phyloP scores from a whole-genome alignment of 2,113 vertebrate species.

The Istiophorus platypterus region DNA sequence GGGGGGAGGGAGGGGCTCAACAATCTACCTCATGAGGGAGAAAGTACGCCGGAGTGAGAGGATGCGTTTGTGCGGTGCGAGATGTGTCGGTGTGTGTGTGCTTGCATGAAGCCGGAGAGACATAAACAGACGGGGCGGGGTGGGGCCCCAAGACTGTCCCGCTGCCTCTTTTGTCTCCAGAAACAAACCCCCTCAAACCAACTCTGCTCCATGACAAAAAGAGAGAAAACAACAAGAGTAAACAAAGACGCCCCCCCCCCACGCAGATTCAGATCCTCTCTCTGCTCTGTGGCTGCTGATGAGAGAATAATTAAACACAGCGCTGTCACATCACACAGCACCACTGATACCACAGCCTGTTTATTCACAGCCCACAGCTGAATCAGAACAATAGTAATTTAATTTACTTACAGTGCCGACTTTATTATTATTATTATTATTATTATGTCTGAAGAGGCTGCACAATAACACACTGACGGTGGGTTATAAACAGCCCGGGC shows the following conservation, averaged over 20 bases:
- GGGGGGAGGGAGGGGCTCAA: conserved; percentile 5
- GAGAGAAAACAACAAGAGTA: conserved; percentile 48
- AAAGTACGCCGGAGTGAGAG: conserved; percentile 17
- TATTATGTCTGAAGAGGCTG: conserved; percentile 19
- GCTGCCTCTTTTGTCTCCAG: conserved; percentile 43
- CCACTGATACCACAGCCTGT: conserved; percentile 20
- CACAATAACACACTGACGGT: conserved; percentile 2
- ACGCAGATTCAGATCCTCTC: conserved; percentile 21
- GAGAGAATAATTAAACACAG: conserved; percentile 56
- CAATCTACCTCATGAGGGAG: conserved; percentile 23
- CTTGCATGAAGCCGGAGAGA: conserved; percentile 23
- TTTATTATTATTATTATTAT: no score
- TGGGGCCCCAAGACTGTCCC: conserved; percentile 40
- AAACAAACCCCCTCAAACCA: conserved; percentile 38
- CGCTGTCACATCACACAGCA: not conserved
- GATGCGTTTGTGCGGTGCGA: conserved; percentile 15
- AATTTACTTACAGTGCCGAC: conserved; percentile 18
- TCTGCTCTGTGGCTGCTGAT: conserved; percentile 32
- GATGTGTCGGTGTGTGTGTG: conserved; percentile 24
- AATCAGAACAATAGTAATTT: conserved; percentile 14
- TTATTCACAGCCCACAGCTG: conserved; percentile 30
- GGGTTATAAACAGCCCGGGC: conserved; percentile 23
- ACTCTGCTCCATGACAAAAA: conserved; percentile 29
- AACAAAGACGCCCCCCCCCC: conserved; percentile 49
- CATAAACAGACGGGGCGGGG: conserved; percentile 36